Conservation (phyloP, 2,888 invertebrate genomes). For the Agelastica alni region DNA sequence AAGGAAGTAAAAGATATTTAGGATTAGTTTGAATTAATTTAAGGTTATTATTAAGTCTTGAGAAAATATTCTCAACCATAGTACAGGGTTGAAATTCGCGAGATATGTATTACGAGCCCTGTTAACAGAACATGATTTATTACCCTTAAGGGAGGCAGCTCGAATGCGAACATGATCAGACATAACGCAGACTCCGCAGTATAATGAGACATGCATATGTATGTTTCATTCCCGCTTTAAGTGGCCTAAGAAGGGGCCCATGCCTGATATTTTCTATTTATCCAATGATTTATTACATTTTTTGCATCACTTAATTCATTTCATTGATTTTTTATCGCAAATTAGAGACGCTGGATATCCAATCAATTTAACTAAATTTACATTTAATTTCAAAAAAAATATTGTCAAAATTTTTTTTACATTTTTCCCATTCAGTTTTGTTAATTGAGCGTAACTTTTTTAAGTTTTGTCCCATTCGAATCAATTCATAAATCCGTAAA, state of each 20-base stretch:
- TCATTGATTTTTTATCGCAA: no score
- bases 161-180: slow-evolving; percentile 47
- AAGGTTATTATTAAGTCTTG: slow-evolving; percentile 4
- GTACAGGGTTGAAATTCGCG: slow-evolving; percentile 13
- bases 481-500: no score
- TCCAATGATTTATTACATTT: slow-evolving; percentile 44
- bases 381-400: no score
- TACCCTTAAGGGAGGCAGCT: slow-evolving; percentile 45
- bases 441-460: no score
- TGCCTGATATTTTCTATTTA: slow-evolving; percentile 47
- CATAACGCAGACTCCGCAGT: slow-evolving; percentile 45
- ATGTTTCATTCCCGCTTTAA: slow-evolving; percentile 50
- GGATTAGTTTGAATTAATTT: no score
- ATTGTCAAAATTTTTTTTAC: no score
- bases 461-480: no score
- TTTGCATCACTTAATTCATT: slow-evolving; percentile 25
- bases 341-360: no score
- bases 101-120: slow-evolving; percentile 40
- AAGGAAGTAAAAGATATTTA: no score
- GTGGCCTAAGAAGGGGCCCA: slow-evolving; percentile 49
- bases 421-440: no score
- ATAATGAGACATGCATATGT: slow-evolving; percentile 56
- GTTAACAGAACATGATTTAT: slow-evolving; percentile 49
- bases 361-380: no score
- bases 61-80: slow-evolving; percentile 2